Evolutionary conservation across 1,140 invertebrate species (phyloP), one percentile per base, ranked within the genome.

Genomic region (Drosophila auraria): DNA sequence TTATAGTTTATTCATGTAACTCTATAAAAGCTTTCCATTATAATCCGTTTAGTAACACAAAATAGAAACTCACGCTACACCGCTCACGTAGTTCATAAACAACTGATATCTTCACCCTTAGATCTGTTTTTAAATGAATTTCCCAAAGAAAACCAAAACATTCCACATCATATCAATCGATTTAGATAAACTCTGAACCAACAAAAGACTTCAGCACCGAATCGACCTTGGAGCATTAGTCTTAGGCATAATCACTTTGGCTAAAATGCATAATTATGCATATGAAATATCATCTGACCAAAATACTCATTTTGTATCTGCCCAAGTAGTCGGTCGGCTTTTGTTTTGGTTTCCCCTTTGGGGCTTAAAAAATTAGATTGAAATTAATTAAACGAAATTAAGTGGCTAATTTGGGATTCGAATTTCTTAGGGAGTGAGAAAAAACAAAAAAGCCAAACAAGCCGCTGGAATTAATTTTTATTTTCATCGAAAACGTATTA

Each of bases 321-420:
- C 11, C 54, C 60, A 75, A n/a, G n/a, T n/a, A n/a, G n/a, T n/a
- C n/a, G n/a, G 49, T 57, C 57, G 44, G 61, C 44, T 66, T 66
- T 66, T 47, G 44, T 40, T 40, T 51, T 44, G 40, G 11, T 44
- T 70, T 62, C 23, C 44, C 65, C 27, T 36, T 36, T 51, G 17
- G 60, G 62, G 38, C 11, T 71, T 49, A 56, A 62, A 62, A 83
- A 87, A 87, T 83, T 83, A 63, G 83, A 83, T 73, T 78, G 69
- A 84, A 84, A 87, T 87, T 89, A 89, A 87, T 87, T 87, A 78
- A 72, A 81, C 62, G 63, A 79, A 87, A 89, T 84, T 84, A 75
- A 89, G 73, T 70, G 47, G 57, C 68, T 87, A 74, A 80, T 87
- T 87, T 76, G 50, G 54, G 38, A 62, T 70, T 83, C 60, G 62